phyloP scores from a whole-genome alignment of 2,113 vertebrate species.

The Caranx ignobilis region DNA sequence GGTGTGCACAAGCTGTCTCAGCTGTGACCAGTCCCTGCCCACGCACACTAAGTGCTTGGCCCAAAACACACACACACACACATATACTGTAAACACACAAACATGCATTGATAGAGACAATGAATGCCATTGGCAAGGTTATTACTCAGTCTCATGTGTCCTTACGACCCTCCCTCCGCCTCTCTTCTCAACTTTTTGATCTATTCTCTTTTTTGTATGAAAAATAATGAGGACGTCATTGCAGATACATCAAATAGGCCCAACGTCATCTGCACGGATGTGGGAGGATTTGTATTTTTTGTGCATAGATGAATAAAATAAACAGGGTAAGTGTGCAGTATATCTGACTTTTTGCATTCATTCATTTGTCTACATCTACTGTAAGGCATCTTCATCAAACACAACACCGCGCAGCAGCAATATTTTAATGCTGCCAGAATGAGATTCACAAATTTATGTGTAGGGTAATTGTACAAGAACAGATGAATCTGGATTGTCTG shows the following conservation, averaged over 20 bases:
- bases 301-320: slow-evolving; percentile 19
- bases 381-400: neutral
- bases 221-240: slow-evolving; percentile 79
- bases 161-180: slow-evolving; percentile 32
- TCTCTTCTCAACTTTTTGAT: slow-evolving; percentile 61
- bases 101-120: slow-evolving; percentile 25
- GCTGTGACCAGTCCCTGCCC: slow-evolving; percentile 49
- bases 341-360: slow-evolving; percentile 5
- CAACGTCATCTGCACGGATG: slow-evolving; percentile 1
- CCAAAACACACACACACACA: slow-evolving; percentile 20
- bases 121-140: slow-evolving; percentile 79
- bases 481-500: neutral
- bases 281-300: slow-evolving; percentile 24
- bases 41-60: slow-evolving; percentile 7
- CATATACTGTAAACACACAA: neutral
- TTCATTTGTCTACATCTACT: neutral
- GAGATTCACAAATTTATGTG: neutral
- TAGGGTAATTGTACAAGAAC: neutral
- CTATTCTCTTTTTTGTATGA: slow-evolving; percentile 47
- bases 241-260: slow-evolving; percentile 61
- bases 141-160: slow-evolving; percentile 67
- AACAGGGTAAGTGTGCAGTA: slow-evolving; percentile 22
- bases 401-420: neutral
- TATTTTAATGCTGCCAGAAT: neutral
- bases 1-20: slow-evolving; percentile 64